Base-by-base conservation (phyloP, 2,888 invertebrate species). In the Trachelus tabidus region DNA sequence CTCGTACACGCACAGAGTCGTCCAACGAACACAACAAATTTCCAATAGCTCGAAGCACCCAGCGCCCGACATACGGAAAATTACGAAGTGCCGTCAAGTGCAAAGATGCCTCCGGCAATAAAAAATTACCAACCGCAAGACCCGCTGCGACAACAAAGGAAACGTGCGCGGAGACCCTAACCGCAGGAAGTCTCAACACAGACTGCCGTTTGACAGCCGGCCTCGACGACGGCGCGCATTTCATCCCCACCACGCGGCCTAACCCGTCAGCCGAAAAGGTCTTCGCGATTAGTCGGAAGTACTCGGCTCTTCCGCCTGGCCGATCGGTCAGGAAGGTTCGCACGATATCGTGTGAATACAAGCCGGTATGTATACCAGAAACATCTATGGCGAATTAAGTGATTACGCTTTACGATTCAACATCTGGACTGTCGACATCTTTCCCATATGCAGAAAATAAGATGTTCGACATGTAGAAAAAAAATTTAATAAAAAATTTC, bases 221-320 rank as follows among this genome's bases (percentile, higher is more conserved):
- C 82, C 77, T 75, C 78, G 77, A 80, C 79, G 78, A 82, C 79
- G 9, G 56, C 82, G 83, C 83, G 83, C 83, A 82, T 81, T 82
- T 83, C 81, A 79, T 78, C 76, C 68, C 73, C 73, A 76, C 75
- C 75, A 40, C 68, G 75, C 73, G n/a, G 12, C 73, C 73, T 56
- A 30, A 31, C 56, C 30, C n/a, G 34, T 9, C 23, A 34, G 71
- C 71, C 71, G 71, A 71, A 34, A 31, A 31, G 71, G 12, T 15
- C 56, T 23, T 56, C 56, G 56, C 23, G 56, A 56, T 56, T 56
- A 23, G 56, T 56, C 56, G 56, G 56, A 56, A 56, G 56, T 56
- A 23, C 23, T 56, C 56, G 56, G 56, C 56, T 56, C 56, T 56
- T 56, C 23, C 56, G 56, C 23, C 56, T 56, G 56, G 56, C 56